Evolutionary conservation across 2,888 invertebrate species (phyloP).

Genomic region (Ethmia dodecea): DNA sequence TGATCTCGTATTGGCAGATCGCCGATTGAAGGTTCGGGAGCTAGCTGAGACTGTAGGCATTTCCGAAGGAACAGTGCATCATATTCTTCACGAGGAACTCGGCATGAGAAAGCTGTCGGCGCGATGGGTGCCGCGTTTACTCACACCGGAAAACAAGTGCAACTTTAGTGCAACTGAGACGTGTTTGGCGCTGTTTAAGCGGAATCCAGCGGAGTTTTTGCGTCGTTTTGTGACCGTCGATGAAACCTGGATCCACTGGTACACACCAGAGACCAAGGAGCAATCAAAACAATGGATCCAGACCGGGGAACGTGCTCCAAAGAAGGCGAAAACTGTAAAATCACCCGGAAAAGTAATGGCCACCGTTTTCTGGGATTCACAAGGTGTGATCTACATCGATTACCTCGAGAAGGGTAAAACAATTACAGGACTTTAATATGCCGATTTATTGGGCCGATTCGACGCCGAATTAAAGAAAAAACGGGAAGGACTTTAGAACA

Average conservation of each 20-base stretch:
- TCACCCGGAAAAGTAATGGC: conserved; percentile 64
- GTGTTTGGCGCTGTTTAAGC: conserved; percentile 8
- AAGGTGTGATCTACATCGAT: conserved; percentile 22
- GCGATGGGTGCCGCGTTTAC: conserved; percentile 30
- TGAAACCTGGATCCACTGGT: conserved; percentile 8
- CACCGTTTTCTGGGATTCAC: conserved; percentile 24
- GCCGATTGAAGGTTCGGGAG: conserved; percentile 18
- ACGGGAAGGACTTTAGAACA: no score
- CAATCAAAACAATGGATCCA: conserved; percentile 11
- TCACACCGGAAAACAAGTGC: conserved; percentile 20
- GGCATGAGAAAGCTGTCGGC: conserved; percentile 24
- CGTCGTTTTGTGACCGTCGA: conserved; percentile 7
- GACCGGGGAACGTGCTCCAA: conserved; percentile 13
- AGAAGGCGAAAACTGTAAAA: conserved; percentile 8
- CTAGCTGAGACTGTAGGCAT: conserved; percentile 15
- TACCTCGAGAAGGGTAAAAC: conserved; percentile 25
- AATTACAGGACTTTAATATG: conserved; percentile 23
- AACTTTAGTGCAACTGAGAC: conserved; percentile 6
- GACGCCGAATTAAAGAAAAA: conserved; percentile 20
- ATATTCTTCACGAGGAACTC: conserved; percentile 22
- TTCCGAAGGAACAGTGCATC: conserved; percentile 12
- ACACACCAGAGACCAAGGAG: conserved; percentile 9
- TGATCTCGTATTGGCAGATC: conserved; percentile 19
- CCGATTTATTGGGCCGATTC: conserved; percentile 22
- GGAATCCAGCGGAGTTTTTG: conserved; percentile 4